Evolutionary conservation across 1,140 invertebrate species (phyloP).

Genomic region (Bombus consobrinus): DNA sequence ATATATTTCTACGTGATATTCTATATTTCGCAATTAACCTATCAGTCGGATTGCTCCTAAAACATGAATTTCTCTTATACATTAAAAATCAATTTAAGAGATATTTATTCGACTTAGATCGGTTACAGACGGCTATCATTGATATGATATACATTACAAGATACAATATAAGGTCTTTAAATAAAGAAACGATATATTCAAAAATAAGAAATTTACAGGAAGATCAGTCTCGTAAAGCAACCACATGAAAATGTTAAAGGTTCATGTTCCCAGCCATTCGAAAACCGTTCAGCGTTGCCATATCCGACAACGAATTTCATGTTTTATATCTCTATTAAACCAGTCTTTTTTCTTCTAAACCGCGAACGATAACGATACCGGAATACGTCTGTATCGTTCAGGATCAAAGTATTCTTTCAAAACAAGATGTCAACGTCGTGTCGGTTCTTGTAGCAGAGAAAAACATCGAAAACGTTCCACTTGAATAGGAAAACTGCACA

Average conservation of each 20-base stretch:
- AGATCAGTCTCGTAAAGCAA: neutral
- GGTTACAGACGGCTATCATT: no score
- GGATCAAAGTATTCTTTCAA: no score
- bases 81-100: no score
- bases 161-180: neutral
- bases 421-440: conserved; percentile 1
- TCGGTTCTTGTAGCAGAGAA: neutral
- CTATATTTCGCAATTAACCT: no score
- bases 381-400: neutral
- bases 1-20: no score
- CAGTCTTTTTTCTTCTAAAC: neutral
- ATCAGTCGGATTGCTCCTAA: neutral
- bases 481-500: conserved; percentile 76
- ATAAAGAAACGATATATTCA: neutral
- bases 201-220: neutral
- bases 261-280: neutral
- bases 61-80: neutral
- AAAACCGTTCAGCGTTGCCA: neutral
- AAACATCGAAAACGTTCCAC: conserved; percentile 45
- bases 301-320: neutral
- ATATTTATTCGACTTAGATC: no score
- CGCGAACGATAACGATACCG: neutral
- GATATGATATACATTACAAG: no score
- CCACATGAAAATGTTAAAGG: neutral
- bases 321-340: neutral